Evolutionary conservation across 2,888 invertebrate species (phyloP), one percentile per base, ranked within the genome.

Genomic region (Caenorhabditis doughertyi): DNA sequence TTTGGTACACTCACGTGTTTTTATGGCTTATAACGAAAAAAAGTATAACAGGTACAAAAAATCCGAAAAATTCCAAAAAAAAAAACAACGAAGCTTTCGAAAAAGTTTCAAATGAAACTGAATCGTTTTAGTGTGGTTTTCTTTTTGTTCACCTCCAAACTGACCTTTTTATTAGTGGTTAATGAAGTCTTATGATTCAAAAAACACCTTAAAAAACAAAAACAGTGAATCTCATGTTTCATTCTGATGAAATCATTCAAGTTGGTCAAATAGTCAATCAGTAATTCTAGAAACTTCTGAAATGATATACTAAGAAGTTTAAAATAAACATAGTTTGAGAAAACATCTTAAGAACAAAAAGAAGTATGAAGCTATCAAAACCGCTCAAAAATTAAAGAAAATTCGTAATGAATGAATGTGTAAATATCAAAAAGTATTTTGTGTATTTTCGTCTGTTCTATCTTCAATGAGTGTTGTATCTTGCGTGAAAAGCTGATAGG

Each of bases 401-500:
- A 25, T 64, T 64, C 60, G 42, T 42, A 42, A 60, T 60, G 60
- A 65, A 32, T n/a, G 49, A 65, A 56, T 51, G 39, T 60, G 29
- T 67, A 58, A 51, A 58, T 39, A 68, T 27, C 29, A 68, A 56
- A 56, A 16, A 56, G 51, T 18, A 25, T 49, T 58, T 29, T 42
- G 47, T 58, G 58, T 65, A 25, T 67, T 51, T 56, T 1, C 42
- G 51, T 56, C 76, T 67, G 13, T 7, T 27, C 60, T 68, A 67
- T 76, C 76, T 67, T 68, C 60, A 25, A 67, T 21, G n/a, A n/a
- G 58, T 58, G 58, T 60, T 60, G 53, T 77, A 44, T 76, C 67
- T 70, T 32, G 35, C 42, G 35, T 58, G 51, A 77, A 77, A 77
- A 77, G 68, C 68, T 62, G 77, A 68, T 77, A 77, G 68, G 21